These are phyloP conservation scores for Bos javanicus DNA, from an alignment of 2,113 vertebrate genomes.

Conservation along the genomic window DNA sequence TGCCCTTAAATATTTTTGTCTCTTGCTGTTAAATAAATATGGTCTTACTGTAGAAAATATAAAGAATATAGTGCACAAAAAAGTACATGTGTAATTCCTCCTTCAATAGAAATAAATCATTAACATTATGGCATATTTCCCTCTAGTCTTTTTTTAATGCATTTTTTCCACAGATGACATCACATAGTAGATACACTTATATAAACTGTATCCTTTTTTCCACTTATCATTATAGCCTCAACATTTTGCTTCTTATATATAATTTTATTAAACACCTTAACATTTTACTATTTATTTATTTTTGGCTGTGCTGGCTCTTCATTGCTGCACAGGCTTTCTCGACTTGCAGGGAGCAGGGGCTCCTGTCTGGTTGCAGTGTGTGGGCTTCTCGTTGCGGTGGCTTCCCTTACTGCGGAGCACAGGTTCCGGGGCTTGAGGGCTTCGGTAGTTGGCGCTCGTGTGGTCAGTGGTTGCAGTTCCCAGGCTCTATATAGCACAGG, in stretches of 20 bases:
- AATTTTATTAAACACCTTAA: conserved; percentile 38
- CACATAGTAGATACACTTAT: background rate
- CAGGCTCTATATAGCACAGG: background rate
- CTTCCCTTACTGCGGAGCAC: background rate
- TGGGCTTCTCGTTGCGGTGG: background rate
- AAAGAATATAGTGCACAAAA: background rate
- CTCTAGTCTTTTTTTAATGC: background rate
- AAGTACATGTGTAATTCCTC: background rate
- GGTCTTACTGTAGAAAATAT: background rate
- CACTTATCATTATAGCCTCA: background rate
- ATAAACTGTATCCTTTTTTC: background rate
- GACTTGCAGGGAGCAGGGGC: background rate
- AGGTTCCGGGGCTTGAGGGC: background rate
- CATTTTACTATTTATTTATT: background rate
- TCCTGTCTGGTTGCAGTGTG: background rate
- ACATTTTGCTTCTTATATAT: conserved; percentile 28
- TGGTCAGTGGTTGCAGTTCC: background rate
- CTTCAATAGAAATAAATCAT: background rate
- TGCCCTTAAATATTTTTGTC: conserved; percentile 5
- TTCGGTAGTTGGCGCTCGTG: background rate
- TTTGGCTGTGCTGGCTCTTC: background rate
- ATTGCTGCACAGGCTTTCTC: background rate
- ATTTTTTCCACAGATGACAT: conserved; percentile 11
- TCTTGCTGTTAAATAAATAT: background rate
- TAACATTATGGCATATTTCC: background rate